Conservation (phyloP, 2,113 vertebrate species). For the Phoenicopterus ruber region DNA sequence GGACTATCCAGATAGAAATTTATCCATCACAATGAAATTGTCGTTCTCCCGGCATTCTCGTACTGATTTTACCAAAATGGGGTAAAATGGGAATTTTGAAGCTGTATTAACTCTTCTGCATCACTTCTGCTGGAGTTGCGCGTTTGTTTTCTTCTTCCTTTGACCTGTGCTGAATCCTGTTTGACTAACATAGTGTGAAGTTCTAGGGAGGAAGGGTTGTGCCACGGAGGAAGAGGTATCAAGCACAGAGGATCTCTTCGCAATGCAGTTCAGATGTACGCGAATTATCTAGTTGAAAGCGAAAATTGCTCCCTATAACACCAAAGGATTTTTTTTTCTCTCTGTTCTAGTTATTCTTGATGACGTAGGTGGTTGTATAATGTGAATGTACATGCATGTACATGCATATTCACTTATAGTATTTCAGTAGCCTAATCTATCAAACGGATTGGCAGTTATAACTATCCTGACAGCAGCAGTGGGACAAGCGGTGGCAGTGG, state of each 20-base stretch:
- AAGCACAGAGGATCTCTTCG: background rate
- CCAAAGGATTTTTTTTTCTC: background rate
- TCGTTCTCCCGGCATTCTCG: background rate
- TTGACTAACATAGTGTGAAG: background rate
- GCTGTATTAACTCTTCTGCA: background rate
- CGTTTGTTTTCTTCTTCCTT: background rate
- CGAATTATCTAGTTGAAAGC: background rate
- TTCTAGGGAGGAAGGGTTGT: background rate
- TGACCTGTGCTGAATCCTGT: background rate
- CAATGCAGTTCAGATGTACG: background rate
- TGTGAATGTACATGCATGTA: background rate
- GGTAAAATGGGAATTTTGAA: background rate
- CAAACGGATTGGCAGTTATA: background rate
- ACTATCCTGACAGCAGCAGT: background rate
- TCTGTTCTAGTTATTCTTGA: background rate
- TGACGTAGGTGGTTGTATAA: background rate
- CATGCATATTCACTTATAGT: background rate
- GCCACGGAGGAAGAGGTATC: background rate
- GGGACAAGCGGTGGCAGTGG: background rate
- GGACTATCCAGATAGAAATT: background rate
- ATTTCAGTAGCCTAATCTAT: background rate
- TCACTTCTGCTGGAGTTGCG: background rate
- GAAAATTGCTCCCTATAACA: background rate
- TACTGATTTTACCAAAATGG: rapidly evolving
- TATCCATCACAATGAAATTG: background rate